Evolutionary conservation across 1,140 invertebrate genomes (phyloP), one percentile per base, ranked within the genome.

Genomic region (Diorhabda elongata): DNA sequence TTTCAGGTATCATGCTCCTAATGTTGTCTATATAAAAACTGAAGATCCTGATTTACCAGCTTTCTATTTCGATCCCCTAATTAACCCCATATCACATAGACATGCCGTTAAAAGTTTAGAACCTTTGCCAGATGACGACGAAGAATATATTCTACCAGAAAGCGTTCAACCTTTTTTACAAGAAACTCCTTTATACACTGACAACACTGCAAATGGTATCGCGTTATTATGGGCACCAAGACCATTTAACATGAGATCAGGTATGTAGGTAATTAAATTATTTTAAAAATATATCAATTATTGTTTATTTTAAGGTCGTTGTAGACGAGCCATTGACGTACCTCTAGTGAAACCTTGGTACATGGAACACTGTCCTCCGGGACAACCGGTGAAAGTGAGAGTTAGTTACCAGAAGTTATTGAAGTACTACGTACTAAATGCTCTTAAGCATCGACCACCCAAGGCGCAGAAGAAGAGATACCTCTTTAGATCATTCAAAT

Each of bases 31-130:
- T 79, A 99, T 99, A 75, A 99, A 99, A 87, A 99, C 98, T 2
- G 98, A 99, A 85, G 98, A 99, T 89, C 97, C 98, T n/a, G 98
- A 99, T 85, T 85, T 99, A 65, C 98, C 98, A 41, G 98, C 98
- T 0, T 99, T 99, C 82, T 99, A 99, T 82, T 99, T 99, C 85
- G 98, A 99, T 87, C 98, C 98, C 0, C 84, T 99, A 4, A 99
- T 99, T 71, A 99, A 99, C 85, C 97, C 98, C 3, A 99, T 99
- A 75, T 97, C 97, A 6, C 96, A 98, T 82, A 86, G 96, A 75
- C 93, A 97, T 84, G 89, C 94, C 1, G 87, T 93, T 2, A 97
- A 93, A 84, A 89, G 90, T 7, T 78, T 90, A 44, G 95, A 97
- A 78, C 92, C 92, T 2, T 78, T 94, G 61, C 92, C 95, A 3